phyloP scores from a whole-genome alignment of 2,113 vertebrate genomes.

The Cryptotis parvus region DNA sequence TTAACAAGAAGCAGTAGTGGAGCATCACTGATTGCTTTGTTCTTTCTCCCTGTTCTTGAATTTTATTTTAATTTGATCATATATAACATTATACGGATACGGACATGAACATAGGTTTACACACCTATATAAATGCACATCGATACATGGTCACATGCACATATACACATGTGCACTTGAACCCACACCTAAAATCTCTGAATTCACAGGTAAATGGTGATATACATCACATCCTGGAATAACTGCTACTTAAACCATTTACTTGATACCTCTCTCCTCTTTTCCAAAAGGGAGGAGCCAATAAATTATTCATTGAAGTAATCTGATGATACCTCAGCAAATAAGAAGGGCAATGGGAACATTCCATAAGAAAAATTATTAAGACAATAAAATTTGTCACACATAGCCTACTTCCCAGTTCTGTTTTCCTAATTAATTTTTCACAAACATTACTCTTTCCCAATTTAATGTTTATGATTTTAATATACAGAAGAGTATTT shows the following conservation, averaged over 20 bases:
- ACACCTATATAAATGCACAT: background rate
- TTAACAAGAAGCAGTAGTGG: background rate
- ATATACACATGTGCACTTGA: background rate
- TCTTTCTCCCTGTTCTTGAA: background rate
- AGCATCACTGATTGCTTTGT: background rate
- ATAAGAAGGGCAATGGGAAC: constrained; percentile 77
- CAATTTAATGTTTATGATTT: constrained; percentile 80
- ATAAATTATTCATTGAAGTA: constrained; percentile 85
- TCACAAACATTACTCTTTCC: constrained; percentile 64
- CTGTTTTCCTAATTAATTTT: constrained; percentile 77
- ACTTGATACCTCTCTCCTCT: constrained; percentile 56
- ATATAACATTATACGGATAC: background rate
- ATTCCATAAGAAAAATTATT: constrained; percentile 80
- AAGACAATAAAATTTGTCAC: constrained; percentile 83
- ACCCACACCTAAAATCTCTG: background rate
- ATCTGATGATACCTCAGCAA: constrained; percentile 80
- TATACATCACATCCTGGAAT: background rate
- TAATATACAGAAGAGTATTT: constrained; percentile 77
- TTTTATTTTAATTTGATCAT: constrained; percentile 43
- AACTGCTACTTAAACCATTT: background rate
- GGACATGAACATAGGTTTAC: background rate
- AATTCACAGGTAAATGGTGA: background rate
- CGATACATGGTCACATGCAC: background rate
- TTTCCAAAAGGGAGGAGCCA: constrained; percentile 26
- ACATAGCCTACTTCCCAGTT: constrained; percentile 62